Conservation (phyloP, 2,113 vertebrate genomes). For the Rutilus rutilus region DNA sequence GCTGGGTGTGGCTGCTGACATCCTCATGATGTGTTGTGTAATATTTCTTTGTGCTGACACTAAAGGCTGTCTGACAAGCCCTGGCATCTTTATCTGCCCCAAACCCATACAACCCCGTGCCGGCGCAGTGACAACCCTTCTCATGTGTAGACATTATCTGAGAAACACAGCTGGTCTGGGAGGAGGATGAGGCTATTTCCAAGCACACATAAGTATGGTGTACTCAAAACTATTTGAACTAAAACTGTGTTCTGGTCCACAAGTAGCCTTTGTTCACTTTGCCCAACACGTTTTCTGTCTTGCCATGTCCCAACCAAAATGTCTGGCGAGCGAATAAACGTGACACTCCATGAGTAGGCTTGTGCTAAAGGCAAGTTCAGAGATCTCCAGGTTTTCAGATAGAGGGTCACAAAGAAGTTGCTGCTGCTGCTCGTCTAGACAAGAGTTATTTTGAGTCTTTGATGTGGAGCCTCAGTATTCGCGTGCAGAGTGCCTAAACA, state of each 20-base stretch:
- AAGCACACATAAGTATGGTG: not conserved
- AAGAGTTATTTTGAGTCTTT: slow-evolving; percentile 27
- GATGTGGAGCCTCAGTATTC: slow-evolving; percentile 14
- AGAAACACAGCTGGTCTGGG: slow-evolving; percentile 34
- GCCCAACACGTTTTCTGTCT: not conserved
- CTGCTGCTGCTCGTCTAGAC: slow-evolving; percentile 31
- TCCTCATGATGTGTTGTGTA: not conserved
- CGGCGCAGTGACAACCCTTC: not conserved
- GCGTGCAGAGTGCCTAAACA: slow-evolving; percentile 12
- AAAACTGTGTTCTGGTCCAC: not conserved
- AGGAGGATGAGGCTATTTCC: not conserved
- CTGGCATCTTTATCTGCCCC: slow-evolving; percentile 13
- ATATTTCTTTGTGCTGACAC: slow-evolving; percentile 24
- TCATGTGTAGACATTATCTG: slow-evolving; percentile 42
- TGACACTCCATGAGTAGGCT: not conserved
- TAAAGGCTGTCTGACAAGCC: not conserved
- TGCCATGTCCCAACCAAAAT: not conserved
- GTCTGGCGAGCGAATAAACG: not conserved
- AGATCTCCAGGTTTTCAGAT: slow-evolving; percentile 9
- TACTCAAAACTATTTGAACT: not conserved
- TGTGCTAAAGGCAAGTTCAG: slow-evolving; percentile 9
- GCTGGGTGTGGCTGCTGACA: not conserved
- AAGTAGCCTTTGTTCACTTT: not conserved
- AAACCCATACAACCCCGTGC: slow-evolving; percentile 8
- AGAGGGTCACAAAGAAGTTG: slow-evolving; percentile 18